phyloP scores from a whole-genome alignment of 35 echinoderm and acorn worm species.

The Amphiura filiformis region DNA sequence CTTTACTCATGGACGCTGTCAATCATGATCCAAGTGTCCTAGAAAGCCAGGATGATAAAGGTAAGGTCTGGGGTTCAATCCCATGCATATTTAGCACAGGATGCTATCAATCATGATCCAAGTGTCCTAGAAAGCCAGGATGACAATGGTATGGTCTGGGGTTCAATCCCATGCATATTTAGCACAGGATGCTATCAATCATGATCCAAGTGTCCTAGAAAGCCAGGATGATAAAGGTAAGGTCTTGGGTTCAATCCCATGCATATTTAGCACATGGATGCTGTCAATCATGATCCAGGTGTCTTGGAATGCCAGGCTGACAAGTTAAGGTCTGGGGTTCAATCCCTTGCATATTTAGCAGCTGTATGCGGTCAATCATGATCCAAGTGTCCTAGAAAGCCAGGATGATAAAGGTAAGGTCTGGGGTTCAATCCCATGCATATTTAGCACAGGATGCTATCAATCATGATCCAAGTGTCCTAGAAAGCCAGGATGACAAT shows the following conservation, averaged over 20 bases:
- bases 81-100: not conserved
- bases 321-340: conserved; percentile 24
- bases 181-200: conserved; percentile 86
- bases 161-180: too few species aligned
- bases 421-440: not conserved
- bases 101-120: conserved; percentile 54
- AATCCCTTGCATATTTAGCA: too few species aligned
- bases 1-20: conserved; percentile 86
- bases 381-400: conserved; percentile 81
- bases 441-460: too few species aligned
- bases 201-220: conserved; percentile 82
- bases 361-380: conserved; percentile 85
- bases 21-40: conserved; percentile 87
- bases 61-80: conserved; percentile 13
- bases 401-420: conserved; percentile 86
- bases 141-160: too few species aligned
- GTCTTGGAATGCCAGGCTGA: not conserved
- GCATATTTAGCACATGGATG: not conserved
- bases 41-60: conserved; percentile 90
- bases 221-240: conserved; percentile 90
- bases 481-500: conserved; percentile 84
- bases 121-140: conserved; percentile 41
- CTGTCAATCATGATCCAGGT: not conserved
- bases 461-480: conserved; percentile 75
- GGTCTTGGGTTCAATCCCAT: too few species aligned